phyloP scores from a whole-genome alignment of 2,888 invertebrate species.

The Drosophila pegasa region DNA sequence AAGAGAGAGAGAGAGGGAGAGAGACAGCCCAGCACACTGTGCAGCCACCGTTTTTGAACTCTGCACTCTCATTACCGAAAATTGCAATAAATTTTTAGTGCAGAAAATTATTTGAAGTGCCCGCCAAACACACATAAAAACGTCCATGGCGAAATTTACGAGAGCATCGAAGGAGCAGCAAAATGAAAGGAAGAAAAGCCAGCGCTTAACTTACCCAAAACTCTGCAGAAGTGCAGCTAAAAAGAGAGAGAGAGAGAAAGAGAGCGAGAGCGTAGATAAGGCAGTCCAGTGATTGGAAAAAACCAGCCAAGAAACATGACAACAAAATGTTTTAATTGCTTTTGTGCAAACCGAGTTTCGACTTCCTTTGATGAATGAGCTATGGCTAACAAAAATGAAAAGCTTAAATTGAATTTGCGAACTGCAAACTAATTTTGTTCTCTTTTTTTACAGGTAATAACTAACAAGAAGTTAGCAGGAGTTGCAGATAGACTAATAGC shows the following conservation, averaged over 20 bases:
- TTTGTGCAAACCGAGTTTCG: constrained; percentile 44
- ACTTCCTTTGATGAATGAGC: constrained; percentile 63
- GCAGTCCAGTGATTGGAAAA: constrained; percentile 22
- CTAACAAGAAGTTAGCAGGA: not conserved
- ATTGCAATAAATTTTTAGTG: constrained; percentile 78
- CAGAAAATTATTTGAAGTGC: constrained; percentile 78
- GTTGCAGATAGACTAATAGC: not conserved
- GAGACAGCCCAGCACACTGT: constrained; percentile 4
- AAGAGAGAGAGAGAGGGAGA: not conserved
- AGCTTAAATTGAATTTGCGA: constrained; percentile 59
- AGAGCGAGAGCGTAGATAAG: not conserved
- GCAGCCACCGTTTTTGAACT: constrained; percentile 25
- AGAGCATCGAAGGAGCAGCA: constrained; percentile 43
- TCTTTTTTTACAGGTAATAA: not conserved
- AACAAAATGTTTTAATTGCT: constrained; percentile 73
- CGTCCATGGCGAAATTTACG: constrained; percentile 76
- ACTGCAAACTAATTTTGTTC: not conserved
- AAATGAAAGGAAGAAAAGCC: constrained; percentile 34
- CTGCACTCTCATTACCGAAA: constrained; percentile 76
- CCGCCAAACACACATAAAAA: constrained; percentile 78
- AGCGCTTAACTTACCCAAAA: constrained; percentile 58
- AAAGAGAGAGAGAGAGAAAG: not conserved
- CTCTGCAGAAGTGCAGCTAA: constrained; percentile 3
- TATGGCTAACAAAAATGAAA: constrained; percentile 39
- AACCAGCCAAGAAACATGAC: constrained; percentile 33